phyloP scores from a whole-genome alignment of 2,113 vertebrate species.

The Morphnarchus princeps region DNA sequence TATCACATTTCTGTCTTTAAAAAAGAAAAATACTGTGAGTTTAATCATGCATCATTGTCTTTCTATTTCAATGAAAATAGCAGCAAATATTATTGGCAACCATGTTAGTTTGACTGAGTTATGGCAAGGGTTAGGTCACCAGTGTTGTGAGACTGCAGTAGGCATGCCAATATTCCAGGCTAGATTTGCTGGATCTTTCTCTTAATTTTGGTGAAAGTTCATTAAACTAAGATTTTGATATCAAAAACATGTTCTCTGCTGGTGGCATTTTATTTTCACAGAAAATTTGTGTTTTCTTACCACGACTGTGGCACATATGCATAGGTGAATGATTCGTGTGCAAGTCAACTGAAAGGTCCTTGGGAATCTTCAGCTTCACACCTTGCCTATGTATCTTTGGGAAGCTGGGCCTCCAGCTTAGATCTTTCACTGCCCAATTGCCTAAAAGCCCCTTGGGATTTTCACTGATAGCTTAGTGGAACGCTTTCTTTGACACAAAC shows the following conservation, averaged over 20 bases:
- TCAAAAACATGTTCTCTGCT: not conserved
- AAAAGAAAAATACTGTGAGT: not conserved
- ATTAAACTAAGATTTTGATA: not conserved
- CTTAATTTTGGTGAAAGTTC: not conserved
- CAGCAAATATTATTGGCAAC: not conserved
- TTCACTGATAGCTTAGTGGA: not conserved
- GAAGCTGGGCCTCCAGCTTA: not conserved
- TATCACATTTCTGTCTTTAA: not conserved
- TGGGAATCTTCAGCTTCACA: not conserved
- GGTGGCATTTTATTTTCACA: not conserved
- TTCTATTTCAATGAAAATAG: not conserved
- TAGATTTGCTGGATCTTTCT: not conserved
- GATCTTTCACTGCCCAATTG: not conserved
- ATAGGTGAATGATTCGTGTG: not conserved
- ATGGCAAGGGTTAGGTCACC: not conserved
- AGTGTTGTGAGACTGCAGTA: not conserved
- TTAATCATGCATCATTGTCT: not conserved
- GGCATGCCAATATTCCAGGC: not conserved
- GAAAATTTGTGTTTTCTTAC: not conserved
- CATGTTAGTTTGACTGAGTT: not conserved
- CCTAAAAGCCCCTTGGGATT: not conserved
- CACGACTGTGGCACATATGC: not conserved
- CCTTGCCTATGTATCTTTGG: not conserved
- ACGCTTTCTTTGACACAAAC: not conserved
- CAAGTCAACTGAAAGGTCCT: not conserved